These are phyloP conservation scores for Achroia grisella DNA, from an alignment of 1,140 invertebrate genomes.

Conservation along the genomic window DNA sequence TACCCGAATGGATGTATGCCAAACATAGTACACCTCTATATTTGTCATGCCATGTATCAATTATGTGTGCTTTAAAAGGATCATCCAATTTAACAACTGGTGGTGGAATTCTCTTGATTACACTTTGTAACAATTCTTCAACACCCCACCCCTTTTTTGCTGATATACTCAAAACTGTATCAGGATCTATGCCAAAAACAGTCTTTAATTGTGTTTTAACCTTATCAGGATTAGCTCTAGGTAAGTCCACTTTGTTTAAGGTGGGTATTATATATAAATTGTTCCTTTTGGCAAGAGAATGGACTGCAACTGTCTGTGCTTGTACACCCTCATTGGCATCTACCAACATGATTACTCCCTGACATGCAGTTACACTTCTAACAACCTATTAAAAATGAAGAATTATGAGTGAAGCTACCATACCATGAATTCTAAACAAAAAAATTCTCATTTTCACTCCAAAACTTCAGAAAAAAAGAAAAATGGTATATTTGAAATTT, in stretches of 20 bases:
- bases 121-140: slow-evolving; percentile 81
- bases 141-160: slow-evolving; percentile 93
- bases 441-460: too few relatives aligned
- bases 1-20: slow-evolving; percentile 86
- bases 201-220: slow-evolving; percentile 86
- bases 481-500: too few relatives aligned
- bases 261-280: slow-evolving; percentile 92
- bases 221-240: slow-evolving; percentile 88
- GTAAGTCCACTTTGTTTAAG: slow-evolving; percentile 97
- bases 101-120: slow-evolving; percentile 86
- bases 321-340: slow-evolving; percentile 98
- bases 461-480: too few relatives aligned
- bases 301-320: slow-evolving; percentile 98
- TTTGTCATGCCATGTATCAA: slow-evolving; percentile 96
- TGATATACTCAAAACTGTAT: slow-evolving; percentile 81
- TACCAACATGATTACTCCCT: slow-evolving; percentile 95
- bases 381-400: slow-evolving; percentile 72
- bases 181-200: slow-evolving; percentile 88
- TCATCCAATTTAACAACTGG: slow-evolving; percentile 77
- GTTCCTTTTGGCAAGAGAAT: slow-evolving; percentile 90
- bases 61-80: slow-evolving; percentile 87
- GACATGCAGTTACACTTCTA: slow-evolving; percentile 91
- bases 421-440: not conserved
- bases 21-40: slow-evolving; percentile 90
- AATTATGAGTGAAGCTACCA: not conserved